Percentiles rank a stretch among this genome's conserved stretches.
phyloP scores from a whole-genome alignment of 2,113 vertebrate genomes.

The Myotis davidii region DNA sequence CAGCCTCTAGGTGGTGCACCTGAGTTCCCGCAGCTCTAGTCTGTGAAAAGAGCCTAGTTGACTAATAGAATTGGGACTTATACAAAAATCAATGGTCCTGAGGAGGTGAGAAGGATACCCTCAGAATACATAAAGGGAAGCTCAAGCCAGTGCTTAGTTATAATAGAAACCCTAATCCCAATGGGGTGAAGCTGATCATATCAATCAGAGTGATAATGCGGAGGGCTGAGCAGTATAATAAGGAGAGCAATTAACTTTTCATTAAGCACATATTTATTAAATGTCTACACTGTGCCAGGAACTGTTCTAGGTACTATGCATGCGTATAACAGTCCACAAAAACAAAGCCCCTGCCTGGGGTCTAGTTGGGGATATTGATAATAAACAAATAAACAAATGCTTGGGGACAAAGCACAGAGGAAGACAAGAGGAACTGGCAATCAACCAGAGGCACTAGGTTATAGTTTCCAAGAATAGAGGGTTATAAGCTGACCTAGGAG shows the following conservation, averaged over 20 bases:
- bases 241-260: not conserved
- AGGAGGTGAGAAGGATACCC: not conserved
- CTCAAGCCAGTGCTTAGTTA: not conserved
- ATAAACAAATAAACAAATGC: not conserved
- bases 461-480: not conserved
- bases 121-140: not conserved
- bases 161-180: not conserved
- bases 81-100: not conserved
- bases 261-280: not conserved
- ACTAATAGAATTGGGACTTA: not conserved
- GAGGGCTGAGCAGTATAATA: not conserved
- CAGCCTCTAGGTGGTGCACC: constrained; percentile 64
- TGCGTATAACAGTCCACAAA: not conserved
- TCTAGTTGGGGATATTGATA: not conserved
- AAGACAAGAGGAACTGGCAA: not conserved
- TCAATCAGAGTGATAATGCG: not conserved
- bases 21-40: not conserved
- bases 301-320: not conserved
- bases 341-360: not conserved
- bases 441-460: not conserved
- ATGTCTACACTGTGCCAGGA: not conserved
- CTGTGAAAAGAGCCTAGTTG: not conserved
- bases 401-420: not conserved
- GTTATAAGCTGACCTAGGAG: not conserved
- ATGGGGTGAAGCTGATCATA: not conserved